Evolutionary conservation across 2,888 invertebrate species (phyloP), one percentile per base, ranked within the genome.

Genomic region (Macaria liturata): DNA sequence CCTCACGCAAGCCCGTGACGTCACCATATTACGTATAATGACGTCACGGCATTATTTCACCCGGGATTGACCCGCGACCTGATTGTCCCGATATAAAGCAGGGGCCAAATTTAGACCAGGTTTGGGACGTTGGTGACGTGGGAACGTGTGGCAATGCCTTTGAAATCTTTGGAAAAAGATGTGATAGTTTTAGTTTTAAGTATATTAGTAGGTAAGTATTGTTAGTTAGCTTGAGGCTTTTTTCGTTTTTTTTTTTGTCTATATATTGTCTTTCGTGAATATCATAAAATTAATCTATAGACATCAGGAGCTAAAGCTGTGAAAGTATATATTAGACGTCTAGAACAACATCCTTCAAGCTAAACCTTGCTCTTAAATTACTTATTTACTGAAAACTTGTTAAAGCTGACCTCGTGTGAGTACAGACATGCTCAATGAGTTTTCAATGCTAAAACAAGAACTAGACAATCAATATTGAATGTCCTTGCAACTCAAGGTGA

Each of bases 21-120:
- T 44, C 43, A 50, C 43, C 43, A 43, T 32, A 9, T 9, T 32
- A 7, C 7, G 34, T 20, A 20, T 39, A 39, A 56, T 81, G 81
- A 82, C 81, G 81, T 80, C 82, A 81, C 67, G 69, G 68, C 77
- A 75, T 79, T 80, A 78, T 75, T 69, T 59, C n/a, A 42, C 76
- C 70, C 59, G 68, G 68, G 75, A 77, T 73, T 78, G 78, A 76
- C 77, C 78, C 70, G 68, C 70, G 73, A 69, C 71, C 77, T 70
- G 69, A 71, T 72, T 75, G 74, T 70, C 72, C 55, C 69, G 65
- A 74, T 74, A 75, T 76, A 75, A 70, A 69, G 57, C 64, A 65
- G 72, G 47, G 54, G 30, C 62, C 75, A 75, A 78, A 81, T 77
- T 78, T 82, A 82, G 76, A 65, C 59, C 47, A 49, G 45, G 39